These are phyloP conservation scores for Eira barbara DNA, from an alignment of 2,113 vertebrate species.

Conservation along the genomic window DNA sequence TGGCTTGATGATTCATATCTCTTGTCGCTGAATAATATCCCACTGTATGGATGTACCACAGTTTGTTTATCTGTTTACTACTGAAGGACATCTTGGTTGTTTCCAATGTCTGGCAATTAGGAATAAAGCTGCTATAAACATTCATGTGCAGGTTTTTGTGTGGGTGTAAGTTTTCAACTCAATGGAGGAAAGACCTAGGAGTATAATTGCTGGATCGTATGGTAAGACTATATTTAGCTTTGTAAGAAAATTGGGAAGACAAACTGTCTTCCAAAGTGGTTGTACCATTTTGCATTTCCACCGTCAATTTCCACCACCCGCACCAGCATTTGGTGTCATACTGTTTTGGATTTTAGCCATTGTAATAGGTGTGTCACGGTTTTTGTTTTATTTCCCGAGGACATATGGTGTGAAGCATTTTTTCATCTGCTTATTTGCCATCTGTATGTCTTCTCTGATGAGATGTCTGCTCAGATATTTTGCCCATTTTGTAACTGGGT, in stretches of 20 bases:
- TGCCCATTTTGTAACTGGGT: not conserved
- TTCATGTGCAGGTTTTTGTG: not conserved
- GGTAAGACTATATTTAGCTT: not conserved
- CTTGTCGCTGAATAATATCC: not conserved
- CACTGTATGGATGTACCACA: not conserved
- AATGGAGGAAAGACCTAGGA: not conserved
- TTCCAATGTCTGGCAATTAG: not conserved
- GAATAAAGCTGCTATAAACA: not conserved
- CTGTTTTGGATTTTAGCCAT: not conserved
- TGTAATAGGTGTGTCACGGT: not conserved
- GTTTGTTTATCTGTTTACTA: not conserved
- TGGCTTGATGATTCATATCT: not conserved
- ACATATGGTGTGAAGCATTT: not conserved
- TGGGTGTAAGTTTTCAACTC: not conserved
- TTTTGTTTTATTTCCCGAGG: not conserved
- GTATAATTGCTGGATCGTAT: not conserved
- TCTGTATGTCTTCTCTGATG: not conserved
- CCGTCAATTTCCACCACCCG: not conserved
- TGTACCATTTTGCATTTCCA: not conserved
- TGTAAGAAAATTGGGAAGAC: not conserved
- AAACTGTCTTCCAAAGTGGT: not conserved
- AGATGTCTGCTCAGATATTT: not conserved
- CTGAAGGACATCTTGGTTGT: not conserved
- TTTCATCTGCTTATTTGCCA: not conserved
- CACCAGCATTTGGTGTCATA: not conserved